A percentile compares a stretch with the other conserved stretches of the same genome.
These are phyloP conservation scores for Autographa pulchrina DNA, from an alignment of 2,888 invertebrate genomes.

Conservation along the genomic window DNA sequence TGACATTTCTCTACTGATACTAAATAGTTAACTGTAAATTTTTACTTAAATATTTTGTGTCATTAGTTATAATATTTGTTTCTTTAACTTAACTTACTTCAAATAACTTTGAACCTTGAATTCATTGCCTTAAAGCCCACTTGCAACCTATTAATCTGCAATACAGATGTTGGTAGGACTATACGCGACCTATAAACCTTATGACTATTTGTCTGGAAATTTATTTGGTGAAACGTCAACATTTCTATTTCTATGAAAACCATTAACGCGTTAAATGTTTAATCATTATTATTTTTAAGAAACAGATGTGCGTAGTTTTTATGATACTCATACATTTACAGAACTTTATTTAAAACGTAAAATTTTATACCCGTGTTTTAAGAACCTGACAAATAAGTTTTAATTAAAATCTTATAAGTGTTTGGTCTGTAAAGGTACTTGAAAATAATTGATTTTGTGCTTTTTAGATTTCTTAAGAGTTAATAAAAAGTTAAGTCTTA, in stretches of 20 bases:
- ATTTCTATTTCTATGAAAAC: slow-evolving; percentile 60
- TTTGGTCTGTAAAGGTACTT: too few relatives aligned
- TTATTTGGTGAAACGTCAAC: slow-evolving; percentile 80
- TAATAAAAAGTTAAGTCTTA: not conserved
- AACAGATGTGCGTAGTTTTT: slow-evolving; percentile 49
- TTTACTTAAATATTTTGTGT: slow-evolving; percentile 79
- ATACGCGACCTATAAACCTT: slow-evolving; percentile 72
- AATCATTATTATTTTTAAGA: slow-evolving; percentile 42
- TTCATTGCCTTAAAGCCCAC: slow-evolving; percentile 32
- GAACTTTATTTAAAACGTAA: not conserved
- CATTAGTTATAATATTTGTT: slow-evolving; percentile 68
- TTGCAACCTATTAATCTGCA: slow-evolving; percentile 12
- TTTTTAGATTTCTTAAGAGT: too few relatives aligned
- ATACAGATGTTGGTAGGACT: slow-evolving; percentile 48
- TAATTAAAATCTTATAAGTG: not conserved
- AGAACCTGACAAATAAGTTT: not conserved
- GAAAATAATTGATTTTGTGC: too few relatives aligned
- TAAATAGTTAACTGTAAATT: slow-evolving; percentile 72
- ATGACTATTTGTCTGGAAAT: slow-evolving; percentile 74
- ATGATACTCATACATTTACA: not conserved
- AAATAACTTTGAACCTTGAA: slow-evolving; percentile 56
- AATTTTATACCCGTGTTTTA: not conserved
- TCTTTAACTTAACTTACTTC: not conserved
- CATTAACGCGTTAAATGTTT: slow-evolving; percentile 63
- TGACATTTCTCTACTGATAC: slow-evolving; percentile 34